These are phyloP conservation scores for Tetrax tetrax DNA, from an alignment of 2,113 vertebrate species.

Conservation along the genomic window DNA sequence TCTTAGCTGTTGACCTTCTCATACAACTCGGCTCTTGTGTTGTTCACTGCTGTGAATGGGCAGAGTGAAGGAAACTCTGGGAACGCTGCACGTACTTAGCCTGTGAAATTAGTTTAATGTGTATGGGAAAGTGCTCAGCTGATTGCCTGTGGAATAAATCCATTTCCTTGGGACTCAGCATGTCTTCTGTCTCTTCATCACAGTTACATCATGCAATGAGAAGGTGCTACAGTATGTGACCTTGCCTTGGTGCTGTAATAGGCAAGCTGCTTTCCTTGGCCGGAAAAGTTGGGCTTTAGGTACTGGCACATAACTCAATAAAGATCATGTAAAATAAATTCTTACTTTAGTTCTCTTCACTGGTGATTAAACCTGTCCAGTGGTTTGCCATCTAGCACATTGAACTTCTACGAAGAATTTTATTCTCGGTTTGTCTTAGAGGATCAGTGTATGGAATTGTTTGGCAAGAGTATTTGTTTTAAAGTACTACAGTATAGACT, in stretches of 20 bases:
- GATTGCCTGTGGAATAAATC: background rate
- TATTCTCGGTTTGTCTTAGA: background rate
- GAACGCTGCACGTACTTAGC: background rate
- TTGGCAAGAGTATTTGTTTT: background rate
- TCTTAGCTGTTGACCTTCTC: background rate
- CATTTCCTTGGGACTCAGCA: background rate
- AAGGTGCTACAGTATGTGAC: background rate
- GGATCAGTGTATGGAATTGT: background rate
- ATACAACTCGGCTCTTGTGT: background rate
- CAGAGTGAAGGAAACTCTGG: background rate
- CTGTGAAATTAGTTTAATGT: background rate
- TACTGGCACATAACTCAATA: background rate
- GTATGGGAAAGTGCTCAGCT: background rate
- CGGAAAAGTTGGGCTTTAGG: background rate
- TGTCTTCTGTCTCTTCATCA: background rate
- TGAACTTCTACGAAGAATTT: background rate
- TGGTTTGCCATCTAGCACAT: background rate
- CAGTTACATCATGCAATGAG: background rate
- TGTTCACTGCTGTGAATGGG: background rate
- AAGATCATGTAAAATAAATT: background rate
- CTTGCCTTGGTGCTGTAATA: background rate
- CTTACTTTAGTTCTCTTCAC: background rate
- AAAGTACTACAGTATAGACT: background rate
- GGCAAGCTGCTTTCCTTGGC: background rate
- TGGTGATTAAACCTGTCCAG: background rate